Conservation (phyloP, 2,113 vertebrate genomes). For the Mionectes macconnelli region DNA sequence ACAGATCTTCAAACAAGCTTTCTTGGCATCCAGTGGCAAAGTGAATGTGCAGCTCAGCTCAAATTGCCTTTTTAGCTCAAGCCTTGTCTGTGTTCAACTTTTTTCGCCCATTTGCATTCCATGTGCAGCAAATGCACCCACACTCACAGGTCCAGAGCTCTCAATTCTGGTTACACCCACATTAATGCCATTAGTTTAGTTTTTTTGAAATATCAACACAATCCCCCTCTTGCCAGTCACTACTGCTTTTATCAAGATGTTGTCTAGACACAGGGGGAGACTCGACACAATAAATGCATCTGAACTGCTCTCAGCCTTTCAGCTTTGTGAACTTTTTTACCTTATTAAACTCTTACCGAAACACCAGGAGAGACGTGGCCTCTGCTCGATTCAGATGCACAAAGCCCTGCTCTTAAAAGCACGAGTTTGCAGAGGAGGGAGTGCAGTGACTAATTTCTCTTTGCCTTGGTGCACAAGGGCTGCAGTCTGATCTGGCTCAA, state of each 20-base stretch:
- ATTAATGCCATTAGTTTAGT: not conserved
- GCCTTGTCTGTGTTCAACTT: not conserved
- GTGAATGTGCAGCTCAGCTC: not conserved
- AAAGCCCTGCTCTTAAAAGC: not conserved
- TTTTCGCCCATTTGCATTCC: not conserved
- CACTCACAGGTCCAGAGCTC: not conserved
- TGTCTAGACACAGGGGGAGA: not conserved
- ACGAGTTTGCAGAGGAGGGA: not conserved
- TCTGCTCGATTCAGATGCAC: not conserved
- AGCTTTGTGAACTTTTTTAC: not conserved
- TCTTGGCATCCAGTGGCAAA: not conserved
- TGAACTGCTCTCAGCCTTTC: not conserved
- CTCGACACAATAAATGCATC: not conserved
- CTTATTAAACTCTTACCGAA: not conserved
- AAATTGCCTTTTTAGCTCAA: not conserved
- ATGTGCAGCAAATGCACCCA: not conserved
- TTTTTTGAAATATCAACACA: not conserved
- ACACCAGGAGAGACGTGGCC: not conserved
- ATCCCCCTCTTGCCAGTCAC: not conserved
- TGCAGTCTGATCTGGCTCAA: constrained; percentile 14
- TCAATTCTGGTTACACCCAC: not conserved
- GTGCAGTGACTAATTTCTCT: not conserved
- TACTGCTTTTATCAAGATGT: not conserved
- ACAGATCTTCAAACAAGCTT: not conserved
- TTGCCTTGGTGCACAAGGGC: not conserved